Conservation (phyloP, 1,140 invertebrate species). For the Drosophila teissieri region DNA sequence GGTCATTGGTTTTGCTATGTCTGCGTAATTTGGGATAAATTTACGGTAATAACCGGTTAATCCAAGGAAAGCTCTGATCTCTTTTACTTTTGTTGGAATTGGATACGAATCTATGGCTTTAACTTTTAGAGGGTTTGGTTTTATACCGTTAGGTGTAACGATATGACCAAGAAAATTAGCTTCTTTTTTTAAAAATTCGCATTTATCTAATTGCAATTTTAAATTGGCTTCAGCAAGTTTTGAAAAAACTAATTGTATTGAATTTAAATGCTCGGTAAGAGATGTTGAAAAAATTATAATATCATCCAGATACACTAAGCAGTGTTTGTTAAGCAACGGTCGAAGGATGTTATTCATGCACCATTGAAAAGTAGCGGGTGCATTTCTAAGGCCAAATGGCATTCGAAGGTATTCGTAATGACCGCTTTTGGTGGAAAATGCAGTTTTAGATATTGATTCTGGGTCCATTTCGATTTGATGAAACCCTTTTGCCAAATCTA, state of each 20-base stretch:
- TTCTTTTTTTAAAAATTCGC: constrained; percentile 6
- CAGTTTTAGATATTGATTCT: constrained; percentile 3
- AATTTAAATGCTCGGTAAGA: background rate
- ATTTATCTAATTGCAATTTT: constrained; percentile 11
- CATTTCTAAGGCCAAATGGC: constrained; percentile 12
- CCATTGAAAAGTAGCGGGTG: constrained; percentile 5
- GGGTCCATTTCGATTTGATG: background rate
- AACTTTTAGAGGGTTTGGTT: background rate
- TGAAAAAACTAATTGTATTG: constrained; percentile 5
- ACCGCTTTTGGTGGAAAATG: background rate
- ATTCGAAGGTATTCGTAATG: background rate
- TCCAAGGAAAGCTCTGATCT: too few species aligned
- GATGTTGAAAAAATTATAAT: background rate
- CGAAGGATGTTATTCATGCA: constrained; percentile 14
- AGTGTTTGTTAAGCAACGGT: constrained; percentile 8
- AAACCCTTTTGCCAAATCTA: background rate
- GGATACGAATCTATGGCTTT: too few species aligned
- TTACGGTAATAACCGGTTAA: too few species aligned
- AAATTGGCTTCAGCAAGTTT: constrained; percentile 11
- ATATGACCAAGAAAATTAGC: constrained; percentile 11
- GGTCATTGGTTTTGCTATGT: too few species aligned
- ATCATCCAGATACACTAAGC: constrained; percentile 5
- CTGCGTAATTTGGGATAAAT: too few species aligned
- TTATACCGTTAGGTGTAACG: constrained; percentile 1
- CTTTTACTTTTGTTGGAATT: too few species aligned